Evolutionary conservation across 1,140 invertebrate species (phyloP).

Genomic region (Drosophila mojavensis): DNA sequence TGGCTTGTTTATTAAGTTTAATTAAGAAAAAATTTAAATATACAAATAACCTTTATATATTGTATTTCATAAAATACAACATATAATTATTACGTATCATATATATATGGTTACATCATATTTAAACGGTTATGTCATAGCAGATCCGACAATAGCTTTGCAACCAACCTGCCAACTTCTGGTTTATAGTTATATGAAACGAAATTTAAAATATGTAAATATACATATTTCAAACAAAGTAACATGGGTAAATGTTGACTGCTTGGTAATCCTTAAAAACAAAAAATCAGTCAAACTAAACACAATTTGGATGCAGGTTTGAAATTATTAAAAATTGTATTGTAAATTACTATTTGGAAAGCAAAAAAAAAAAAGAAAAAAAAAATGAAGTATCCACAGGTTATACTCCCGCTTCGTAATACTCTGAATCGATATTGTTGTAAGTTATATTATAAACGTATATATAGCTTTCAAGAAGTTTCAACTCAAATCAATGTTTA

Average conservation of each 20-base stretch:
- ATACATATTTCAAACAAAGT: neutral
- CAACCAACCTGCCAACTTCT: too few relatives aligned
- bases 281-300: slow-evolving; percentile 10
- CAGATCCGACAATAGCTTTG: too few relatives aligned
- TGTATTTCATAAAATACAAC: too few relatives aligned
- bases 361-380: neutral
- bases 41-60: too few relatives aligned
- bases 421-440: slow-evolving; percentile 7
- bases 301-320: slow-evolving; percentile 1
- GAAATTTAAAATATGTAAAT: too few relatives aligned
- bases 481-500: neutral
- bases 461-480: neutral
- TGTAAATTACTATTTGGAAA: neutral
- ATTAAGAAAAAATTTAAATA: too few relatives aligned
- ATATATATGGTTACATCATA: too few relatives aligned
- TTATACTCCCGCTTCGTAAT: neutral
- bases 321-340: neutral
- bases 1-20: too few relatives aligned
- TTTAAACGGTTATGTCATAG: too few relatives aligned
- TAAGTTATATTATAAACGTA: slow-evolving; percentile 28
- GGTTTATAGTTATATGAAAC: too few relatives aligned
- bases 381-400: slow-evolving; percentile 1
- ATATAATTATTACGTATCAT: too few relatives aligned
- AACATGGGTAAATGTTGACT: slow-evolving; percentile 2
- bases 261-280: neutral